Evolutionary conservation across 2,113 vertebrate genomes (phyloP).

Genomic region (Cephalopholis sonnerati): DNA sequence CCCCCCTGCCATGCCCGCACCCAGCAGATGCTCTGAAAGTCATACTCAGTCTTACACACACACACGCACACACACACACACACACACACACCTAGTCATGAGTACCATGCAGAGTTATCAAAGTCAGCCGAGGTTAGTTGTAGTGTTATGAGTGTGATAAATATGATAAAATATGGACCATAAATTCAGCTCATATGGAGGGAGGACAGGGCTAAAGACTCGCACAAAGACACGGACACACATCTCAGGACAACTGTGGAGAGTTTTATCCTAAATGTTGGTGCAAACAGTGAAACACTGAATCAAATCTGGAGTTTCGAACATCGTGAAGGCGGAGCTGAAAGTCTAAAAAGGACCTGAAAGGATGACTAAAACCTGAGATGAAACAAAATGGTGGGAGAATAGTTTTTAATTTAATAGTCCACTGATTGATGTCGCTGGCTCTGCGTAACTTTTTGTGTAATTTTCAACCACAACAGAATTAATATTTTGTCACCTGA

Average conservation of each 20-base stretch:
- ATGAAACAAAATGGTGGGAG: not conserved
- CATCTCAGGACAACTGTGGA: not conserved
- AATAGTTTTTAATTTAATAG: no score
- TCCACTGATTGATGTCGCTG: no score
- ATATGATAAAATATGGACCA: conserved; percentile 74
- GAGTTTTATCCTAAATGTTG: not conserved
- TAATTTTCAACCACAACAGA: no score
- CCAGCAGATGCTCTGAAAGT: conserved; percentile 84
- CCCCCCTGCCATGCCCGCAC: conserved; percentile 77
- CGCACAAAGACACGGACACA: conserved; percentile 13
- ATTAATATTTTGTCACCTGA: not conserved
- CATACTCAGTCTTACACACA: conserved; percentile 63
- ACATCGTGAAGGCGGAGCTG: not conserved
- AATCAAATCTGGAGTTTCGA: not conserved
- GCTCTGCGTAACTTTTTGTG: no score
- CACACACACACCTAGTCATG: conserved; percentile 42
- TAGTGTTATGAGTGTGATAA: conserved; percentile 68
- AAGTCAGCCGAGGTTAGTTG: conserved; percentile 80
- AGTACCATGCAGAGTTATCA: conserved; percentile 76
- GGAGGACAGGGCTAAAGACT: conserved; percentile 21
- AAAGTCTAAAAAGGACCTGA: not conserved
- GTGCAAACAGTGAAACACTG: not conserved
- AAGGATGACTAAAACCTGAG: not conserved
- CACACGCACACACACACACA: conserved; percentile 42
- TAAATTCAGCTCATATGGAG: conserved; percentile 61